These are phyloP conservation scores for Anthrax anthrax DNA, from an alignment of 2,888 invertebrate species.

Conservation along the genomic window DNA sequence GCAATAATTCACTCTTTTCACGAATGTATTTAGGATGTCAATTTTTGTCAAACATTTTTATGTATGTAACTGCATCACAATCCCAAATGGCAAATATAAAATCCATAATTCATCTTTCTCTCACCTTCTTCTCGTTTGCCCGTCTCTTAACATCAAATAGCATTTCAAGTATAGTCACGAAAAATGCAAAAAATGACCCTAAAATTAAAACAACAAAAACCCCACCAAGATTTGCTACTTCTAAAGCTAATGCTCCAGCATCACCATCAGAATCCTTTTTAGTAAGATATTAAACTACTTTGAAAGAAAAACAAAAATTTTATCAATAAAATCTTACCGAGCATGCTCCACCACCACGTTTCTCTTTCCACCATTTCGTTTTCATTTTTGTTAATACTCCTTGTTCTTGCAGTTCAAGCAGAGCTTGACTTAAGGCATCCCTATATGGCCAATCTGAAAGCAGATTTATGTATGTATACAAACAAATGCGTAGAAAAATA, in stretches of 20 bases:
- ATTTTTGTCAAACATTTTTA: too few species aligned
- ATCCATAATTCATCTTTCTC: too few species aligned
- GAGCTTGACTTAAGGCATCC: constrained; percentile 61
- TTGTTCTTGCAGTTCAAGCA: constrained; percentile 72
- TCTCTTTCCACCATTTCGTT: constrained; percentile 83
- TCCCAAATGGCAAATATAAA: neutral
- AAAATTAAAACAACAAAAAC: constrained; percentile 46
- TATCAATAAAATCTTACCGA: constrained; percentile 36
- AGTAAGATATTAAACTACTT: neutral
- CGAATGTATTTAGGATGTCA: too few species aligned
- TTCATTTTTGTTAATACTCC: constrained; percentile 65
- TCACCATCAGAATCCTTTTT: constrained; percentile 12
- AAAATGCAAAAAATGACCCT: constrained; percentile 22
- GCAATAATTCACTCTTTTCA: too few species aligned
- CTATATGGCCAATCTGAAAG: constrained; percentile 41
- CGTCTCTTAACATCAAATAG: neutral
- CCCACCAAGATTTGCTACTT: constrained; percentile 50
- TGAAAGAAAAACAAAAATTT: neutral
- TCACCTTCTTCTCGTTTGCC: constrained; percentile 3
- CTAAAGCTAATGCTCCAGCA: constrained; percentile 37
- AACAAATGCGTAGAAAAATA: neutral
- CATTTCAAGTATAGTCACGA: constrained; percentile 2
- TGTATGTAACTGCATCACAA: neutral
- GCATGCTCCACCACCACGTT: constrained; percentile 59
- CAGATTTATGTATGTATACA: neutral